Base-by-base conservation (phyloP, 2,797 vertebrate species). In the Cryptoblepharus egeriae region DNA sequence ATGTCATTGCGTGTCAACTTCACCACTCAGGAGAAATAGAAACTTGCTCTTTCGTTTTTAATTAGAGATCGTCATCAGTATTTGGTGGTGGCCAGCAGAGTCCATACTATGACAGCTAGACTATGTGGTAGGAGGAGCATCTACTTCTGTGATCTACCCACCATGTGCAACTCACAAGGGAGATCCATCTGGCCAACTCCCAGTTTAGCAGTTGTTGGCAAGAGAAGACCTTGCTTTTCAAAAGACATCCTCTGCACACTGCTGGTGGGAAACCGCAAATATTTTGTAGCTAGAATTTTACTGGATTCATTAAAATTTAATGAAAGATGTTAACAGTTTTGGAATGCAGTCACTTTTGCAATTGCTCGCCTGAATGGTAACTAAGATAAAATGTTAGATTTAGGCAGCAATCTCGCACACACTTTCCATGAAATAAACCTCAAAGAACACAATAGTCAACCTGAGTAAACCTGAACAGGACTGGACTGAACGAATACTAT, bases 1-100 rank as follows among this genome's bases (percentile, higher is more conserved):
- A 84, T 74, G 82, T 74, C 52, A 74, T n/a, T 79, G 37, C 68
- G 69, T 74, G 55, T 75, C 71, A 68, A 24, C 20, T 28, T 68
- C 70, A 74, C 45, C 37, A 37, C 16, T 7, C 52, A 75, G 3
- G 28, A 68, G 35, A 81, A 67, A 45, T 20, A 68, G 61, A 69
- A 68, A 75, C 12, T 13, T 55, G 61, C 9, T n/a, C 1, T 79
- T 84, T 61, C 64, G n/a, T 61, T 75, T 68, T 16, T 37, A 20
- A 58, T 74, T 67, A 57, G 49, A 58, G 71, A 79, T 30, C 52
- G 8, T 26, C 55, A 13, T 49, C 13, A 24, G 61, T 75, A 68
- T 68, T 45, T 73, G 26, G 28, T n/a, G 45, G 4, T 39, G n/a
- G 10, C 15, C 32, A n/a, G 18, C 15, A 75, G 30, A 37, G 69